Evolutionary conservation across 2,113 vertebrate species (phyloP).

Genomic region (Phaethornis superciliosus): DNA sequence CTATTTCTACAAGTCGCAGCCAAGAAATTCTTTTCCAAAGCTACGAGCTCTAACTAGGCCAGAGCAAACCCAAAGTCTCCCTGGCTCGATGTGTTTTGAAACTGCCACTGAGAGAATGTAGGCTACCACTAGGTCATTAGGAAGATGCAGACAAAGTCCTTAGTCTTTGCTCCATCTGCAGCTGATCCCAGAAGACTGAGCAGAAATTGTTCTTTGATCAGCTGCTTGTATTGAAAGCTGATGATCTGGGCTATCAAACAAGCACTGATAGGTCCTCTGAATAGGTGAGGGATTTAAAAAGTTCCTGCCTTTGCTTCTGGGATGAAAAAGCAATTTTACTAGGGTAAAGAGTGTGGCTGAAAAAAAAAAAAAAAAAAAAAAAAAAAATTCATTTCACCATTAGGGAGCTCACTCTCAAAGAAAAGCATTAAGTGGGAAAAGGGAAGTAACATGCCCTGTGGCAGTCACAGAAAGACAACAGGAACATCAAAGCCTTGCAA

Average conservation of each 20-base stretch:
- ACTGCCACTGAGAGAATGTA: background rate
- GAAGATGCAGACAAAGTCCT: background rate
- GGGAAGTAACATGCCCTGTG: background rate
- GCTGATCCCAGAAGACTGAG: background rate
- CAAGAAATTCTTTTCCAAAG: background rate
- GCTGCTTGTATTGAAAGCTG: background rate
- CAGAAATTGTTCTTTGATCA: background rate
- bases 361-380: background rate
- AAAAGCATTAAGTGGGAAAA: constrained; percentile 31
- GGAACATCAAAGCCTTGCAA: constrained; percentile 51
- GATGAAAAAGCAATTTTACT: background rate
- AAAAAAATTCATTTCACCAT: background rate
- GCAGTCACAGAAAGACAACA: background rate
- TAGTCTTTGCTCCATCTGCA: background rate
- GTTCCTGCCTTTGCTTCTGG: background rate
- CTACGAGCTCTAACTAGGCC: background rate
- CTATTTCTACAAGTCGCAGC: accelerated
- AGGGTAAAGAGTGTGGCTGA: background rate
- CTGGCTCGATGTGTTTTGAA: background rate
- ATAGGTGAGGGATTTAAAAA: background rate
- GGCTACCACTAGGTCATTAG: background rate
- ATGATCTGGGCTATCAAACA: background rate
- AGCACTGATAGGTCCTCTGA: background rate
- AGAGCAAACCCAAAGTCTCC: background rate
- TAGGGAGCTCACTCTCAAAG: background rate